Percentiles rank a stretch among this genome's conserved stretches.
phyloP scores from a whole-genome alignment of 1,140 invertebrate species.

The Pectinophora gossypiella region DNA sequence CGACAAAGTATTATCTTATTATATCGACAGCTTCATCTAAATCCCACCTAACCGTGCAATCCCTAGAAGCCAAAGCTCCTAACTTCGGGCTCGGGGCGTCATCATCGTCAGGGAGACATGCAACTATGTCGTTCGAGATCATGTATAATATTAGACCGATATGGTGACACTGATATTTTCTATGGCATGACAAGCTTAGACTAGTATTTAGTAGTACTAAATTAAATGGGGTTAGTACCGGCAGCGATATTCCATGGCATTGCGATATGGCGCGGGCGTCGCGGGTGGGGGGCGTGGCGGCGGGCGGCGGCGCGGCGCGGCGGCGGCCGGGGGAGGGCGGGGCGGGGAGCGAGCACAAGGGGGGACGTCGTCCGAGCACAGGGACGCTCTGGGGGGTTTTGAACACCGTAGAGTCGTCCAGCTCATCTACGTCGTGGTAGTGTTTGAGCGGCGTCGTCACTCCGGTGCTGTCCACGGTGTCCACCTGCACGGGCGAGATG shows the following conservation, averaged over 20 bases:
- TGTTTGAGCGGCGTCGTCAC: constrained; percentile 34
- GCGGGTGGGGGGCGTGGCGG: constrained; percentile 52
- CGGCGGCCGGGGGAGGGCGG: constrained; percentile 25
- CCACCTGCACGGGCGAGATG: constrained; percentile 66
- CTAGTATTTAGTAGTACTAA: constrained; percentile 64
- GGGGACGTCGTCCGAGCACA: constrained; percentile 21
- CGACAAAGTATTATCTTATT: no score
- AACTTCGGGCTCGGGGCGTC: background rate
- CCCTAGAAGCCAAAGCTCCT: background rate
- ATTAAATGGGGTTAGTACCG: constrained; percentile 76
- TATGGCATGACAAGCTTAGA: constrained; percentile 47
- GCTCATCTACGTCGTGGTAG: constrained; percentile 43
- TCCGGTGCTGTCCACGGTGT: constrained; percentile 62
- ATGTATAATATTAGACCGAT: background rate
- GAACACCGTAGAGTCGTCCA: constrained; percentile 56
- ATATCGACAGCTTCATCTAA: no score
- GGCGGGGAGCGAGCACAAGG: constrained; percentile 14
- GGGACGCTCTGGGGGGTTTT: constrained; percentile 62
- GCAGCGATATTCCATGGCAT: constrained; percentile 72
- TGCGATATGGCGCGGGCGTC: constrained; percentile 64
- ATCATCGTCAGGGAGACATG: background rate
- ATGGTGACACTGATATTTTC: constrained; percentile 10
- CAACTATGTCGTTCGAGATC: background rate
- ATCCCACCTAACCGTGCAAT: background rate
- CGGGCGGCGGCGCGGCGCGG: constrained; percentile 41